Evolutionary conservation across 2,888 invertebrate species (phyloP).

Genomic region (Metalampra italica): DNA sequence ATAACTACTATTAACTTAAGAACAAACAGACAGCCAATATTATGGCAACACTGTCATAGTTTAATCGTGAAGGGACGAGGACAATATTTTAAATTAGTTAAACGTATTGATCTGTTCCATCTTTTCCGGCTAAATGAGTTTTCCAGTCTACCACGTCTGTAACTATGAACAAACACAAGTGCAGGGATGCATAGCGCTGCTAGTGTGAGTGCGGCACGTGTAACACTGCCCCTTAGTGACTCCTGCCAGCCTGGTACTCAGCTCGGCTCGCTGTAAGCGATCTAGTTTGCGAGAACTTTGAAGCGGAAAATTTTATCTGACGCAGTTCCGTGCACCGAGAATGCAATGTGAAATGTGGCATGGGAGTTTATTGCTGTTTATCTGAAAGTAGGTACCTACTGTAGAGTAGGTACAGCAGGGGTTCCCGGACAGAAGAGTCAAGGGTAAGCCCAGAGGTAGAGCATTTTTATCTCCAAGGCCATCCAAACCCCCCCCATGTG

Average conservation of each 20-base stretch:
- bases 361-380: not conserved
- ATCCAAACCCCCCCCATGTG: no score
- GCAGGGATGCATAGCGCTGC: constrained; percentile 10
- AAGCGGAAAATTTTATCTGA: constrained; percentile 58
- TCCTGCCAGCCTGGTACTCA: constrained; percentile 47
- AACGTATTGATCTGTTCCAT: constrained; percentile 50
- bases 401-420: no score
- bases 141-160: constrained; percentile 60
- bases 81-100: constrained; percentile 13
- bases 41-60: no score
- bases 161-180: constrained; percentile 27
- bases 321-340: constrained; percentile 41
- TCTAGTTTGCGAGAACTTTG: constrained; percentile 59
- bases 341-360: constrained; percentile 23
- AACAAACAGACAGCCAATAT: no score
- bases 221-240: constrained; percentile 34
- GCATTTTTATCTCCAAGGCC: no score
- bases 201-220: constrained; percentile 59
- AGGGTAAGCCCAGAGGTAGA: no score
- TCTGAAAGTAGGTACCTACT: no score
- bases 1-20: no score
- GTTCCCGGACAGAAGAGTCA: no score
- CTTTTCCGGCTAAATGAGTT: constrained; percentile 60
- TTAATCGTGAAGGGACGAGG: not conserved
- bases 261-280: constrained; percentile 57